Evolutionary conservation across 2,113 vertebrate genomes (phyloP).

Genomic region (Mustela nigripes): DNA sequence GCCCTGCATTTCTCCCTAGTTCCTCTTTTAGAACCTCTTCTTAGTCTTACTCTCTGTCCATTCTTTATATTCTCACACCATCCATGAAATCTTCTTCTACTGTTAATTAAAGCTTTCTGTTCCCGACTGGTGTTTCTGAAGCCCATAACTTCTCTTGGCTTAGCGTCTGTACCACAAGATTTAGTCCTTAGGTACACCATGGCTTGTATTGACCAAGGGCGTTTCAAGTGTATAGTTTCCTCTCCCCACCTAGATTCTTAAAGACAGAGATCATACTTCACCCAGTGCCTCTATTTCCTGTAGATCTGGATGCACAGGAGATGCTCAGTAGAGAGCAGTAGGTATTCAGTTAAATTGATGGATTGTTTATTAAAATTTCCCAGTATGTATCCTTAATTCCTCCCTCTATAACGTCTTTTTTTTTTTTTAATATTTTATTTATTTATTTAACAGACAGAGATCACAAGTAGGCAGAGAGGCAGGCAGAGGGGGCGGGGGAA

Average conservation of each 20-base stretch:
- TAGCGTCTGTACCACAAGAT: neutral
- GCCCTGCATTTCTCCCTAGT: neutral
- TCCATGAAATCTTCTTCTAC: neutral
- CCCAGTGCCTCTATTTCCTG: neutral
- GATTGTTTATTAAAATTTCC: constrained; percentile 6
- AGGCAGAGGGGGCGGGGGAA: no score
- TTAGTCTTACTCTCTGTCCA: neutral
- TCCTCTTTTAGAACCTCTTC: neutral
- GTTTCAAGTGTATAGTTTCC: neutral
- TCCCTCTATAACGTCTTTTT: neutral
- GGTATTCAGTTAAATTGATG: neutral
- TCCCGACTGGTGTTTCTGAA: neutral
- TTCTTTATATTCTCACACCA: neutral
- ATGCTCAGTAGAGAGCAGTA: neutral
- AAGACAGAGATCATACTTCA: neutral
- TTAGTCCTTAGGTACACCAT: neutral
- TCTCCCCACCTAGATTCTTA: neutral
- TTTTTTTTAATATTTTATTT: no score
- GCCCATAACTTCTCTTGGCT: neutral
- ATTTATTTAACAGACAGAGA: no score
- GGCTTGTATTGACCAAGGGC: neutral
- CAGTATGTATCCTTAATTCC: neutral
- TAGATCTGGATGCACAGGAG: neutral
- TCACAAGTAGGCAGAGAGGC: no score
- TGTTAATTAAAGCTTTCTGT: neutral